Base-by-base conservation (phyloP, 2,797 vertebrate species). In the Syndactyla subalaris region DNA sequence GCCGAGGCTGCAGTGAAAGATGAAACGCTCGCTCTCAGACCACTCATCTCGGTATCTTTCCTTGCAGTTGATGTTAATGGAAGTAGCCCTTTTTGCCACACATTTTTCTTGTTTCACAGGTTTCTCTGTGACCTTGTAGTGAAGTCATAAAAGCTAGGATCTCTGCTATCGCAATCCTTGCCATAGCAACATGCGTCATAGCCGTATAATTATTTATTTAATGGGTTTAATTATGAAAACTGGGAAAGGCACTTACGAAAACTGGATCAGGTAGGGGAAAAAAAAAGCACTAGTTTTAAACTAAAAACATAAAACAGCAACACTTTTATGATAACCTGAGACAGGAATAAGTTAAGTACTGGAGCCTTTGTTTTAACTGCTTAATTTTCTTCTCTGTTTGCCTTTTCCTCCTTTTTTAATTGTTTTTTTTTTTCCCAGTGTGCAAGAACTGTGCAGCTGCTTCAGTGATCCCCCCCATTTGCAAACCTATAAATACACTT, bases 191-290 rank as follows among this genome's bases (percentile, higher is more conserved):
- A 92, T 93, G 68, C 87, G 88, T 93, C 94, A 93, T 39, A 93
- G 93, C 77, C 1, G 2, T 85, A 93, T 91, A 96, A 94, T 94
- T 94, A 97, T 95, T 94, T 95, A 96, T 96, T 95, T 95, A 95
- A 95, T 92, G 84, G 70, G 55, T 92, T 96, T 96, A 95, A 93
- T 97, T 96, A 91, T 92, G 76, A 94, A 96, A 95, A 95, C 80
- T 95, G 80, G 46, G 68, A 85, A 91, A 89, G 88, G 85, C 70
- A 54, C 54, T 66, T 74, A 66, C 3, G 30, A 87, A 94, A 96
- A 82, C 76, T 86, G 67, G 51, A 93, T 88, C 59, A 84, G 91
- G 75, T 84, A 26, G 54, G 21, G 6, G 1, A 0, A 2, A 8
- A 12, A 59, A 68, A 81, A 16, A 4, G 7, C 20, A 38, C 39